Conservation (phyloP, 2,113 vertebrate genomes). For the Mormoops blainvillei region DNA sequence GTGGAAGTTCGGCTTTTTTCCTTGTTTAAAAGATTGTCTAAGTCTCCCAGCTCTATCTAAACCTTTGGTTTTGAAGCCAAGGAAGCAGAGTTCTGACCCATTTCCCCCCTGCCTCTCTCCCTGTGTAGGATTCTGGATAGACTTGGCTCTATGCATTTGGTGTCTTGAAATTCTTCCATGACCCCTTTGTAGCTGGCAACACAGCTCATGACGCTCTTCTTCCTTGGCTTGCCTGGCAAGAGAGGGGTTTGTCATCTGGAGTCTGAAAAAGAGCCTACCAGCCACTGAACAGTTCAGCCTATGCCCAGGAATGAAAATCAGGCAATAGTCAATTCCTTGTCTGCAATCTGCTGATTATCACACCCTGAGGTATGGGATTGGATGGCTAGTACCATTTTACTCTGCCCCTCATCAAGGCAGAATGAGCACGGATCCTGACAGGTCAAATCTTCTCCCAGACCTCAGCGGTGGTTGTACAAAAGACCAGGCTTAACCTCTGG, state of each 20-base stretch:
- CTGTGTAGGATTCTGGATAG: not conserved
- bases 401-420: conserved; percentile 83
- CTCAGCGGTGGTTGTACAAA: conserved; percentile 86
- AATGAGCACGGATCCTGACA: conserved; percentile 89
- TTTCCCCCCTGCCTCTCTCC: not conserved
- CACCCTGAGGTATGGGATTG: conserved; percentile 77
- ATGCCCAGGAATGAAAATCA: conserved; percentile 55
- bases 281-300: conserved; percentile 48
- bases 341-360: conserved; percentile 80
- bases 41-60: not conserved
- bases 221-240: conserved; percentile 64
- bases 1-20: not conserved
- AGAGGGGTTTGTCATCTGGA: conserved; percentile 42
- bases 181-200: not conserved
- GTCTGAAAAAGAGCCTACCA: conserved; percentile 59
- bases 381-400: conserved; percentile 69
- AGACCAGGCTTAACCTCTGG: conserved; percentile 82
- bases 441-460: conserved; percentile 88
- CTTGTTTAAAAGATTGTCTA: not conserved
- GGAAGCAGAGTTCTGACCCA: not conserved
- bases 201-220: not conserved
- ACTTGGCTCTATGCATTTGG: not conserved
- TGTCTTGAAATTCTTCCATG: not conserved
- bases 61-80: not conserved
- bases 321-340: conserved; percentile 66